Evolutionary conservation across 2,888 invertebrate genomes (phyloP), one percentile per base, ranked within the genome.

Genomic region (Plusia festucae): DNA sequence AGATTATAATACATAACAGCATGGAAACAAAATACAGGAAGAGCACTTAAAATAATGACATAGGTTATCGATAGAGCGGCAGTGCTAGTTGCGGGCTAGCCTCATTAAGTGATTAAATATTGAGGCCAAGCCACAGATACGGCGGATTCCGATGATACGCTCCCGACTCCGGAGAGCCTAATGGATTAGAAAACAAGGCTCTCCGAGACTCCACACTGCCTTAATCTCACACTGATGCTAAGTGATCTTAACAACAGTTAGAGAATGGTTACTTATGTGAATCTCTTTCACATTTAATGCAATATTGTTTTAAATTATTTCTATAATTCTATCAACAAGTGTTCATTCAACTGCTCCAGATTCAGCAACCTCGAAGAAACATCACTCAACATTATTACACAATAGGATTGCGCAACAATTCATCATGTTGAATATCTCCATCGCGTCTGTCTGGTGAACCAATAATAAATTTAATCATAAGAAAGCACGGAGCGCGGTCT

Each of bases 61-160:
- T 65, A 60, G 60, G 52, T 44, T 70, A 60, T 59, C 58, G 66
- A 67, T 68, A 66, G 57, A 18, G 22, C 27, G 53, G 53, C 53
- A 56, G 54, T 58, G 56, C 58, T 56, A 56, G 70, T 63, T 58
- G 76, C 60, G 62, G 60, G 34, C n/a, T 54, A 58, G 46, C 30
- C 73, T 77, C 78, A 82, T 79, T 78, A 72, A 53, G 70, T 82
- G 74, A 83, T 83, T 82, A 78, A 76, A 80, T 75, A 80, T 73
- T 60, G 68, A 73, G 68, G 60, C 65, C 60, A 56, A 54, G 61
- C 55, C 67, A 54, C 66, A 62, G 57, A 44, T 57, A 34, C 57
- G 22, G 44, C 70, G 59, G 54, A 22, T 32, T 56, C 30, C 40
- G 27, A 30, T 22, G 24, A 32, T 15, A 16, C 27, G 20, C 30